Evolutionary conservation across 53 echinoderm and acorn worm genomes (phyloP), one percentile per base, ranked within the genome.

Genomic region (Holothuria leucospilota): DNA sequence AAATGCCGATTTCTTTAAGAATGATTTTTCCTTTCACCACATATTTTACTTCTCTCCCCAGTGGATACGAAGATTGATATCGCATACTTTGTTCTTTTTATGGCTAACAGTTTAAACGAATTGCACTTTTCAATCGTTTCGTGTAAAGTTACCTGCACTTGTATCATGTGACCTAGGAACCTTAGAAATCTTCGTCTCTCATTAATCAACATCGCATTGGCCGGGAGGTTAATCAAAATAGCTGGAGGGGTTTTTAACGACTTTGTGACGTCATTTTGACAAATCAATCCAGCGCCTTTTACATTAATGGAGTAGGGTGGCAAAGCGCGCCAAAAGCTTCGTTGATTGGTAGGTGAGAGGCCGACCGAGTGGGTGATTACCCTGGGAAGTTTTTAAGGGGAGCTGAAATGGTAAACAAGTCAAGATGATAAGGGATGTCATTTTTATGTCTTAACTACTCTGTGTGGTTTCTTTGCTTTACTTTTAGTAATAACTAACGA

Each of bases 231-330:
- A 80, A 78, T 80, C 60, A 59, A 80, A 80, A 80, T 80, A 80
- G 60, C 80, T 29, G 80, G 8, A 59, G 80, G 80, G 59, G 15
- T 80, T 80, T 56, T 80, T 80, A 80, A 80, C 80, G 80, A 80
- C 80, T 80, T 20, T 58, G 34, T 80, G 80, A 80, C 80, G 80
- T 80, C 80, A 80, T 60, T 30, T 60, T 80, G 56, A 60, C 80
- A 60, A 80, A 80, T 80, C 80, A 60, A 80, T 80, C 29, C 29
- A 24, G 29, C 20, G 34, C 80, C 23, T 80, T 59, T 80, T 80
- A 80, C 80, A 60, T 80, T 80, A 80, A 60, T 77, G 20, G 80
- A 80, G 28, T 30, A 29, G 30, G 39, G 56, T 80, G 80, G 28
- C 16, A 38, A 60, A 80, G 59, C 61, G 29, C 29, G 80, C 80